These are phyloP conservation scores for Tachuris rubrigastra DNA, from an alignment of 2,113 vertebrate species.

Conservation along the genomic window DNA sequence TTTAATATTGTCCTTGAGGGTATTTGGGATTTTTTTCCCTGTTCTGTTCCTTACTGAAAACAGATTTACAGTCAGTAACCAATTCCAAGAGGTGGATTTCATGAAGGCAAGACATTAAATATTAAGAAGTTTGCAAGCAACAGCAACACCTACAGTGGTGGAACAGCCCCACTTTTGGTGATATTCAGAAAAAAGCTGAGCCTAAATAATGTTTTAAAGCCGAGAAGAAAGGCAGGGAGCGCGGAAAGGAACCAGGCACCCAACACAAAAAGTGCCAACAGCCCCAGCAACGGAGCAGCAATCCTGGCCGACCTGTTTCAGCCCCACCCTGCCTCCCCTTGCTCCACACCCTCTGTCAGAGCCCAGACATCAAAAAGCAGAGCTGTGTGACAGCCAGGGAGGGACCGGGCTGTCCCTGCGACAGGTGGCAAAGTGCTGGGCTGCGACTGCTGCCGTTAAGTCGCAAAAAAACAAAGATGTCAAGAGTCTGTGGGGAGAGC, in stretches of 20 bases:
- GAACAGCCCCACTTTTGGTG: not conserved
- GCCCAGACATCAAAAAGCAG: rapidly evolving
- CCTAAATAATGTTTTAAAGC: not conserved
- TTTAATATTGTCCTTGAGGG: constrained; percentile 5
- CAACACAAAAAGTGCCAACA: not conserved
- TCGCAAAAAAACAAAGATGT: constrained; percentile 50
- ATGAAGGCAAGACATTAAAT: not conserved
- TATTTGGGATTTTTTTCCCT: not conserved
- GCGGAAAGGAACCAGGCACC: not conserved
- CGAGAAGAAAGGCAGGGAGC: rapidly evolving
- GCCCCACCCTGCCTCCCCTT: too few relatives aligned
- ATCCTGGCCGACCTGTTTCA: not conserved
- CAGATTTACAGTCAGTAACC: not conserved
- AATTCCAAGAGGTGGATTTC: not conserved
- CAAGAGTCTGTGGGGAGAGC: not conserved
- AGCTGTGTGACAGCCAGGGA: not conserved
- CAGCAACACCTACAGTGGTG: not conserved
- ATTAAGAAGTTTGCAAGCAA: not conserved
- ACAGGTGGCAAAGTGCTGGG: constrained; percentile 16
- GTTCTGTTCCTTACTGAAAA: not conserved
- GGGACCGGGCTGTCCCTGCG: not conserved
- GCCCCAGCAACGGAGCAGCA: rapidly evolving
- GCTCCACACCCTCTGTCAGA: not conserved
- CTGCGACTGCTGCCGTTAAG: not conserved
- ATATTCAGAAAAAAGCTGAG: not conserved